Evolutionary conservation across 2,888 invertebrate species (phyloP), one percentile per base, ranked within the genome.

Genomic region (Pristionchus exspectatus): DNA sequence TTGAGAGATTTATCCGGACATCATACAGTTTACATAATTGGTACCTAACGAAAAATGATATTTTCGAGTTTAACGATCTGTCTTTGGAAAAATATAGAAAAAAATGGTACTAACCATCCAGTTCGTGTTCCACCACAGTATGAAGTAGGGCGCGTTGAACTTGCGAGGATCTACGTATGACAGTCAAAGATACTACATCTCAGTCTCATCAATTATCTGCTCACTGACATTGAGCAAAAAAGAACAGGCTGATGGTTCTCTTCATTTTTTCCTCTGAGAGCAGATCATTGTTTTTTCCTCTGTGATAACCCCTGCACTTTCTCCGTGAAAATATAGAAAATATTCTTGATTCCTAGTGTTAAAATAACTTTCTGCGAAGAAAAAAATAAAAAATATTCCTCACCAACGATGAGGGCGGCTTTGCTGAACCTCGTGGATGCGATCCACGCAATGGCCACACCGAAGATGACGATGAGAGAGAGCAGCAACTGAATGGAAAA

Each of bases 381-480:
- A n/a, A 50, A 24, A 14, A 12, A 33, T 10, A 4, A 5, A 33
- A 18, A 72, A 30, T 33, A 72, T 69, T 72, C 81, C 63, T 83
- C 38, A 92, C 92, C 83, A 91, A 89, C 90, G 93, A 91, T 83
- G 92, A 95, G 88, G 14, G 94, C 95, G 12, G 92, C 92, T 69
- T 95, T 95, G 81, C 92, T 92, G 90, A 95, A 95, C 90, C 95
- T 95, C 18, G 94, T 93, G 24, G 93, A 92, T 14, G 93, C 91
- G 18, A 94, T 93, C 94, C 94, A 94, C 18, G 93, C 92, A 12
- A 93, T 27, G 0, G 94, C 94, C 4, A 94, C 94, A 14, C 91
- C 85, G 21, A 92, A 77, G 33, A 94, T 91, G 38, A 94, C 92
- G 9, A 91, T 38, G 16, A 93, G 88, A 72, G 91, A 92, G 10